These are phyloP conservation scores for Gobio occitaniae DNA, from an alignment of 2,797 vertebrate genomes.

Conservation along the genomic window DNA sequence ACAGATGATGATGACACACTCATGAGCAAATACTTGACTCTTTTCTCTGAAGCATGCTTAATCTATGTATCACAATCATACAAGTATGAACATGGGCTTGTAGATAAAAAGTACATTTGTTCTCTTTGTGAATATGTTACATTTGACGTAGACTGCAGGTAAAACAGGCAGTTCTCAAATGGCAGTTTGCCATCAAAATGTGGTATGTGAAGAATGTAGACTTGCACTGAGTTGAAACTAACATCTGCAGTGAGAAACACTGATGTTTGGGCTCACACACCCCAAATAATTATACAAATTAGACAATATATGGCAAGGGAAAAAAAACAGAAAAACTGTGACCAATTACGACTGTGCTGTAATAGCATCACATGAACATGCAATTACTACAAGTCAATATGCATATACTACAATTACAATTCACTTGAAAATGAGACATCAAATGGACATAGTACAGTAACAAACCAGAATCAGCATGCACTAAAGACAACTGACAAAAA, in stretches of 20 bases:
- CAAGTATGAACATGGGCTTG: constrained; percentile 15
- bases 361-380: no score
- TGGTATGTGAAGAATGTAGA: constrained; percentile 42
- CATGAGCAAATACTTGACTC: constrained; percentile 1
- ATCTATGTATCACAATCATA: constrained; percentile 1
- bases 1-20: constrained; percentile 15
- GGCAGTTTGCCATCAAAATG: constrained; percentile 10
- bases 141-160: background rate
- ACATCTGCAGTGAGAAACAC: background rate
- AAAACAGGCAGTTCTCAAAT: background rate
- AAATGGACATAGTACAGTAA: background rate
- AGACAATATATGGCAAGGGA: background rate
- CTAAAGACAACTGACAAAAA: background rate
- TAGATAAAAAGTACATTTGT: background rate
- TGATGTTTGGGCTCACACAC: background rate
- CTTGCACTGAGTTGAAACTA: constrained; percentile 17
- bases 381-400: no score
- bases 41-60: background rate
- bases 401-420: no score
- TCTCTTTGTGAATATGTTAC: constrained; percentile 11
- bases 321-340: background rate
- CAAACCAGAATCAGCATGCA: constrained; percentile 22
- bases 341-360: no score
- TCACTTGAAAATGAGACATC: background rate
- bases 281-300: background rate